Evolutionary conservation across 2,113 vertebrate genomes (phyloP), one percentile per base, ranked within the genome.

Genomic region (Loxodonta africana): DNA sequence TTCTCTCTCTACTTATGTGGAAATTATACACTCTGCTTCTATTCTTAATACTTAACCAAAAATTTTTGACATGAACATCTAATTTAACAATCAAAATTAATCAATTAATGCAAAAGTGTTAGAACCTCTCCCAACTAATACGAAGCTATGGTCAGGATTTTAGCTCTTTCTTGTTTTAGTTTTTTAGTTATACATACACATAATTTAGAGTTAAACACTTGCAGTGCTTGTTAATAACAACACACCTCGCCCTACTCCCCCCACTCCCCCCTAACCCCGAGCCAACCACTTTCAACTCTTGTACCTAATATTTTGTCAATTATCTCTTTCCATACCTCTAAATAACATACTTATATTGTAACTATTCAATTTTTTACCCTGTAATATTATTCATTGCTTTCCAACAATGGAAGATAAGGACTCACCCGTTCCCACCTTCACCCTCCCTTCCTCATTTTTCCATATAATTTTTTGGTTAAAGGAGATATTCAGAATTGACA

Each of bases 341-440:
- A 86, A 23, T 94, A 62, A 62, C 63, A 71, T 51, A 37, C 28
- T 67, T 33, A 28, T 53, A 60, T 28, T 60, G 84, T 88, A 76
- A 81, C 63, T 57, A n/a, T 9, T 94, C 82, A 11, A 74, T 37
- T 69, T 90, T 62, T 90, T 85, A 18, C 81, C 90, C 85, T 85
- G 46, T 78, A 48, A 76, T 69, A 60, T n/a, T 60, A 46, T 84
- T 30, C 17, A 30, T 48, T 71, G 30, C 37, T 80, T 86, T 95
- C 63, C 65, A 86, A 41, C 6, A 86, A 41, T 84, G 48, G 37
- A 84, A 26, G 17, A 90, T 25, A 33, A 91, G 0, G 33, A 25
- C 41, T 95, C 23, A 26, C 1, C 26, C 53, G 53, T 37, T 76
- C 28, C 9, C 9, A 11, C 63, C 30, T n/a, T 62, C 67, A 26